phyloP scores from a whole-genome alignment of 2,888 invertebrate species.

The Amphipyra berbera region DNA sequence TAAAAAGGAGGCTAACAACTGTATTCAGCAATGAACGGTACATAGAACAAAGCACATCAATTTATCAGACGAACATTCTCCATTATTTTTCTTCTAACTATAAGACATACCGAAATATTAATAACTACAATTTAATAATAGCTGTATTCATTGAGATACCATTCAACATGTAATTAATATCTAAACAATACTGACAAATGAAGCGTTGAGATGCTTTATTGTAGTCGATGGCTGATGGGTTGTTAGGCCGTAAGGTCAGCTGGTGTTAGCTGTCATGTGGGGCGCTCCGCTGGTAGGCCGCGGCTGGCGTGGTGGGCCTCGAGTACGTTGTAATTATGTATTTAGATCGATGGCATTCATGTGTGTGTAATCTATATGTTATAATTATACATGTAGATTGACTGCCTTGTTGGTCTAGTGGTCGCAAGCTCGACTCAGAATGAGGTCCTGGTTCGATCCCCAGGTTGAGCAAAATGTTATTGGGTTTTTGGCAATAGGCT shows the following conservation, averaged over 20 bases:
- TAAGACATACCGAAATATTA: not conserved
- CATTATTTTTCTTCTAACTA: slow-evolving; percentile 7
- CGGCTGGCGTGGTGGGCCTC: slow-evolving; percentile 1
- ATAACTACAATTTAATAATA: slow-evolving; percentile 3
- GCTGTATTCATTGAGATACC: slow-evolving; percentile 8
- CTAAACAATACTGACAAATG: slow-evolving; percentile 19
- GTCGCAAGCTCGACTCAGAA: too few relatives aligned
- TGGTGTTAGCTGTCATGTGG: not conserved
- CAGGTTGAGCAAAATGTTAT: too few relatives aligned
- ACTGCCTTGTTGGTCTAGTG: too few relatives aligned
- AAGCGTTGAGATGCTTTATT: not conserved
- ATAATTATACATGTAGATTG: too few relatives aligned
- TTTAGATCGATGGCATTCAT: not conserved
- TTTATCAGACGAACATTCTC: slow-evolving; percentile 18
- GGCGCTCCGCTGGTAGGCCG: not conserved
- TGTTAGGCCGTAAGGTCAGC: slow-evolving; percentile 2
- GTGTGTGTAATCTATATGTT: not conserved
- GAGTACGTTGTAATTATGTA: not conserved
- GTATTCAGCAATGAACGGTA: too few relatives aligned
- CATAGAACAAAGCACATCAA: not conserved
- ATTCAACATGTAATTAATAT: too few relatives aligned
- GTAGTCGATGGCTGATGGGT: not conserved
- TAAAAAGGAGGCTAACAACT: too few relatives aligned
- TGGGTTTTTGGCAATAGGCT: too few relatives aligned
- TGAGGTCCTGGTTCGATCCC: too few relatives aligned